Percentiles rank a stretch among this genome's conserved stretches.
Conservation (phyloP, 1,140 invertebrate genomes). For the Laupala kohalensis region DNA sequence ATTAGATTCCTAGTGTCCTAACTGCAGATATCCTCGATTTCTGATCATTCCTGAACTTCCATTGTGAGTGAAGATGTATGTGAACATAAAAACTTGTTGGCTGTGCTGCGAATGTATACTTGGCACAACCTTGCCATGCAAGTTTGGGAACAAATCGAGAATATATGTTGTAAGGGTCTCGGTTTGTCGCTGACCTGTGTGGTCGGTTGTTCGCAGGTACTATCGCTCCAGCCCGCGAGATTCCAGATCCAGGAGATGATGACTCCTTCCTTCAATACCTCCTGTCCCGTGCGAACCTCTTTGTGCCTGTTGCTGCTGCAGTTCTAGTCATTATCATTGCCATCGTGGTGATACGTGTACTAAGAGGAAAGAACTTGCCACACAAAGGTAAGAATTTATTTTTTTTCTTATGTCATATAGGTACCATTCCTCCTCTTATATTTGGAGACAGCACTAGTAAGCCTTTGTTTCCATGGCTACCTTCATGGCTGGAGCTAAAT, state of each 20-base stretch:
- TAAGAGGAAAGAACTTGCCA: constrained; percentile 63
- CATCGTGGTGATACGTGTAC: constrained; percentile 79
- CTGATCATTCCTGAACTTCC: background rate
- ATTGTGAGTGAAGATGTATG: background rate
- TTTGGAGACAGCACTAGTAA: constrained; percentile 41
- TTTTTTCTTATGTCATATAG: constrained; percentile 33
- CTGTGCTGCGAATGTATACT: background rate
- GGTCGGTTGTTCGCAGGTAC: constrained; percentile 60
- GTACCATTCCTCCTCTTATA: constrained; percentile 63
- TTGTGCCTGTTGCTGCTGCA: constrained; percentile 84
- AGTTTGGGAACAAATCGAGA: background rate
- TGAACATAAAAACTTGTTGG: background rate
- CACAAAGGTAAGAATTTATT: constrained; percentile 57
- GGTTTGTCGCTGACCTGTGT: background rate
- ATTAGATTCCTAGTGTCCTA: background rate
- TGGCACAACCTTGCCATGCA: background rate
- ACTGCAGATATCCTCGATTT: background rate
- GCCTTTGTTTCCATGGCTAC: constrained; percentile 62
- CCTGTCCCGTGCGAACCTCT: constrained; percentile 78
- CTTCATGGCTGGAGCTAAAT: constrained; percentile 73
- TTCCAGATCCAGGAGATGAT: constrained; percentile 49
- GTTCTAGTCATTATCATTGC: constrained; percentile 82
- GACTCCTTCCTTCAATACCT: constrained; percentile 72
- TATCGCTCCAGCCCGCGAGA: constrained; percentile 77
- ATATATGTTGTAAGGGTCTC: background rate